Base-by-base conservation (phyloP, 2,888 invertebrate genomes). In the Caprella mutica region DNA sequence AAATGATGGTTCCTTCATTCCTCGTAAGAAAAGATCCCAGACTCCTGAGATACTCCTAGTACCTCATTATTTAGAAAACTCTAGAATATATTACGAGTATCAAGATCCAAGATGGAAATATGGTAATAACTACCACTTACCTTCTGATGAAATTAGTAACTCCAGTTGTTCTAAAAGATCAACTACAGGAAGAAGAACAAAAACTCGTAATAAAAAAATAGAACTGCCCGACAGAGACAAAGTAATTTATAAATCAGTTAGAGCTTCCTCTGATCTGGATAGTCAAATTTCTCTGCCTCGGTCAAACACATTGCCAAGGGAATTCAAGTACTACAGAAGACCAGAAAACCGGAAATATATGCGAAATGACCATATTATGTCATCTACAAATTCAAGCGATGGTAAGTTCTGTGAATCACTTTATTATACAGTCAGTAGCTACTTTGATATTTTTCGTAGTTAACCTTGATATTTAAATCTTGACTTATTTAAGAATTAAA, bases 351-450 rank as follows among this genome's bases (percentile, higher is more conserved):
- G 78, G 63, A 77, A 82, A 65, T 76, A 80, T 55, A 74, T 81
- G 59, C 77, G 81, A 65, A 74, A 80, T 57, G 81, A 83, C 70
- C 81, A 83, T 65, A 83, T 83, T 68, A 78, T 85, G 23, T 82
- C 84, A 9, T 86, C 86, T 66, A 87, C 86, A 35, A 88, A 89
- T 69, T 88, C 87, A 68, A 87, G 87, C 67, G 87, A 87, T 69
- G 88, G 87, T 84, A 70, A 73, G 71, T 69, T 23, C 4, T 29
- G 4, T 46, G n/a, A 40, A n/a, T n/a, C n/a, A n/a, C n/a, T n/a
- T n/a, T n/a, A n/a, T n/a, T n/a, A n/a, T n/a, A n/a, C n/a, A n/a
- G n/a, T n/a, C n/a, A n/a, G n/a, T n/a, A n/a, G n/a, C n/a, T n/a
- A n/a, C n/a, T n/a, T n/a, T n/a, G n/a, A n/a, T n/a, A n/a, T n/a